These are phyloP conservation scores for Lepidochitona cinerea DNA, from an alignment of 2,888 invertebrate genomes.

Conservation along the genomic window DNA sequence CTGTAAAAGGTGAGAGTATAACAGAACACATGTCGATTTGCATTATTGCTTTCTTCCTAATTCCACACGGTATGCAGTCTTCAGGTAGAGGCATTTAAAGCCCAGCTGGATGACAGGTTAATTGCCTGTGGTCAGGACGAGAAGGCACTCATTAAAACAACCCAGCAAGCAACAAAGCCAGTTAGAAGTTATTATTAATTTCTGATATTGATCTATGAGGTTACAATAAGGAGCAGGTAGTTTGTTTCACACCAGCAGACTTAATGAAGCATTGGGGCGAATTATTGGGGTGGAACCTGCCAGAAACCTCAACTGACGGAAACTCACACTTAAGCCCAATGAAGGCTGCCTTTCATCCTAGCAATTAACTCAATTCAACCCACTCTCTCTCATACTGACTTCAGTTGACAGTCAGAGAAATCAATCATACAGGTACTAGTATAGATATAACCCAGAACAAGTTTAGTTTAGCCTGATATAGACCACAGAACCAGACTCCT, in stretches of 20 bases:
- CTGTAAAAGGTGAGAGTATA: no score
- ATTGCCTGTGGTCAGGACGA: background rate
- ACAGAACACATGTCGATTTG: no score
- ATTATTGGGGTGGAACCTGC: background rate
- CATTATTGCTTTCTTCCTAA: no score
- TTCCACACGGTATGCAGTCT: no score
- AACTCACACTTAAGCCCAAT: background rate
- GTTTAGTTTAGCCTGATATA: no score
- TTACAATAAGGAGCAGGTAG: background rate
- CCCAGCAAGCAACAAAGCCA: background rate
- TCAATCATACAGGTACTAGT: background rate
- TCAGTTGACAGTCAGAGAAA: background rate
- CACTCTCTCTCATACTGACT: no score
- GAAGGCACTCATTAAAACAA: background rate
- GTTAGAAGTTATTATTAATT: background rate
- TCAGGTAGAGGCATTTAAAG: background rate
- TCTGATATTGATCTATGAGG: background rate
- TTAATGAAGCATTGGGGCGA: background rate
- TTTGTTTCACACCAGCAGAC: background rate
- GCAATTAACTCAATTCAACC: background rate
- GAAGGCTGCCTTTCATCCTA: background rate
- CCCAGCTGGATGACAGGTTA: background rate
- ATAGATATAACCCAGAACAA: no score
- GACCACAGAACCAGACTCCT: no score
- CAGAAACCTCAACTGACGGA: background rate